Conservation (phyloP, 2,797 vertebrate genomes). For the Huso huso region DNA sequence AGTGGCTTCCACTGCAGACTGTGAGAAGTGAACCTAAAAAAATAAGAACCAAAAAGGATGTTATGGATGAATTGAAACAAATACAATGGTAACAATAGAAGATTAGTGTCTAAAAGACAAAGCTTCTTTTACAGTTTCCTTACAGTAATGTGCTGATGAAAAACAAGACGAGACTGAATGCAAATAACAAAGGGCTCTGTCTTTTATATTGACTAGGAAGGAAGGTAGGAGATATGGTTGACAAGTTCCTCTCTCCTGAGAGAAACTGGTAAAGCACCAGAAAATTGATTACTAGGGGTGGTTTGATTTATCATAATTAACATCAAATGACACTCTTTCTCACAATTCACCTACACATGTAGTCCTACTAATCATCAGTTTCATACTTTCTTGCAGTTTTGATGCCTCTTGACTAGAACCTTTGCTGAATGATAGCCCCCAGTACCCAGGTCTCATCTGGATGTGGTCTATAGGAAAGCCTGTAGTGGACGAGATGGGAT, state of each 20-base stretch:
- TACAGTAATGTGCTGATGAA: background rate
- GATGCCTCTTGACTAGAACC: constrained; percentile 55
- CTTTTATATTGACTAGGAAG: constrained; percentile 1
- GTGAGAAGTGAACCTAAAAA: background rate
- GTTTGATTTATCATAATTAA: constrained; percentile 5
- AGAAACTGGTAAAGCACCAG: constrained; percentile 7
- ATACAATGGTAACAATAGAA: background rate
- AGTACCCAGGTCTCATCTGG: no score
- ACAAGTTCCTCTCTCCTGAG: background rate
- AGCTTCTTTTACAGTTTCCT: background rate
- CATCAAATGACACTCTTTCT: background rate
- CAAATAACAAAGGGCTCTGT: background rate
- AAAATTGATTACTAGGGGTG: background rate
- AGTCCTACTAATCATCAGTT: constrained; percentile 12
- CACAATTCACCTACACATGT: background rate
- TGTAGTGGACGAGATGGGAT: constrained; percentile 10
- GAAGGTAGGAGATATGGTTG: background rate
- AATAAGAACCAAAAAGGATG: constrained; percentile 1
- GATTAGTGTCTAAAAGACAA: background rate
- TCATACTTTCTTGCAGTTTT: constrained; percentile 41
- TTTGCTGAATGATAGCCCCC: constrained; percentile 14
- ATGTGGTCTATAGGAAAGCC: background rate
- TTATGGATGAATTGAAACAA: background rate
- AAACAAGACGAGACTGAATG: background rate
- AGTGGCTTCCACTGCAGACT: background rate